Evolutionary conservation across 1,140 invertebrate genomes (phyloP).

Genomic region (Nautilus pompilius): DNA sequence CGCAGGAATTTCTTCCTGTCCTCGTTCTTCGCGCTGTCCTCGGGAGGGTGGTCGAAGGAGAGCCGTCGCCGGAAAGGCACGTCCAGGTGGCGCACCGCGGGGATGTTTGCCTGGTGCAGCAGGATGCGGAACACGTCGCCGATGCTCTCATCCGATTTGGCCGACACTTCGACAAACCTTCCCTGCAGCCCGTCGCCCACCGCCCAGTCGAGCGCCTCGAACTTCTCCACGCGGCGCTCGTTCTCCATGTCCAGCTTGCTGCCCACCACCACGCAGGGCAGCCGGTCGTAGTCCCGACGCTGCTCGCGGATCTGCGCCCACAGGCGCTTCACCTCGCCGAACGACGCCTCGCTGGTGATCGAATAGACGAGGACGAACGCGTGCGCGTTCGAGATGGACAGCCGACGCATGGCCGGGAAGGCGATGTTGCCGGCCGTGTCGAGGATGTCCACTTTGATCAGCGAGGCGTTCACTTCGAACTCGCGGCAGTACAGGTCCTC

Average conservation of each 20-base stretch:
- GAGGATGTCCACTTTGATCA: conserved; percentile 71
- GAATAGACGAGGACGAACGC: conserved; percentile 88
- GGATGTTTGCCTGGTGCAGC: conserved; percentile 38
- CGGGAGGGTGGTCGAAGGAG: conserved; percentile 30
- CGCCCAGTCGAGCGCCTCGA: conserved; percentile 47
- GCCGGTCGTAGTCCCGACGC: conserved; percentile 72
- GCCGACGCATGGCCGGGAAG: conserved; percentile 56
- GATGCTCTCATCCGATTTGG: conserved; percentile 41
- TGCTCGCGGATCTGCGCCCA: conserved; percentile 82
- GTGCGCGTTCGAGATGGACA: conserved; percentile 84
- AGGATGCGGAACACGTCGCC: conserved; percentile 40
- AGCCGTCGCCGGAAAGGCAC: conserved; percentile 26
- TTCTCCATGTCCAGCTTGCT: conserved; percentile 73
- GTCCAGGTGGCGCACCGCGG: conserved; percentile 17
- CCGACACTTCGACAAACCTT: conserved; percentile 45
- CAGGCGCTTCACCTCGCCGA: conserved; percentile 73
- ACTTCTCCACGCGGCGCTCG: conserved; percentile 40
- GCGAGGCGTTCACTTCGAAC: conserved; percentile 65
- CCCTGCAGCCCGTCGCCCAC: conserved; percentile 35
- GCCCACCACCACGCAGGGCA: conserved; percentile 81
- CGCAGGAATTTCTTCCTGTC: conserved; percentile 36
- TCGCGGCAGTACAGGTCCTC: conserved; percentile 86
- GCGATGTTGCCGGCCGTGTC: conserved; percentile 71
- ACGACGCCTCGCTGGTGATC: conserved; percentile 73
- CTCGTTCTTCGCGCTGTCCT: conserved; percentile 16